phyloP scores from a whole-genome alignment of 2,797 vertebrate species.

The Tragelaphus oryx region DNA sequence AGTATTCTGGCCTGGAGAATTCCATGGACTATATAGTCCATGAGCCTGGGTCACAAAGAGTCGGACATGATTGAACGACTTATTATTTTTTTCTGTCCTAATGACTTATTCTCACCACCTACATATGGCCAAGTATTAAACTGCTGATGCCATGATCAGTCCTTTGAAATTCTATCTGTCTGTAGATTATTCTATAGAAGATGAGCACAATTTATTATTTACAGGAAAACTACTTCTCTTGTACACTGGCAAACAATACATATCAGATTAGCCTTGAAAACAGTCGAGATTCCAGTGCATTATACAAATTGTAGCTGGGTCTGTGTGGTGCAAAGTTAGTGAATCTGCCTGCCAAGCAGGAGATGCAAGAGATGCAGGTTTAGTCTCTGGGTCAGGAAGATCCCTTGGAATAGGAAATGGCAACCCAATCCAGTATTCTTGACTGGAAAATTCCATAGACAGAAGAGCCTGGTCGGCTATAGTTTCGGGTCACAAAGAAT shows the following conservation, averaged over 20 bases:
- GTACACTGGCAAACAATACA: not conserved
- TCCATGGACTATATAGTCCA: not conserved
- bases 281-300: not conserved
- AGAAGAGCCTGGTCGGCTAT: not conserved
- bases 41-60: not conserved
- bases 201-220: not conserved
- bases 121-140: not conserved
- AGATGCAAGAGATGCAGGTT: not conserved
- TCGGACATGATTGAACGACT: not conserved
- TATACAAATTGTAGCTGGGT: not conserved
- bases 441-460: not conserved
- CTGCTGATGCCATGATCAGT: not conserved
- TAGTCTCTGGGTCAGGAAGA: not conserved
- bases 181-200: not conserved
- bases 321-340: not conserved
- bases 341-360: not conserved
- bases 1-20: not conserved
- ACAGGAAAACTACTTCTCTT: slow-evolving; percentile 20
- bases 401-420: not conserved
- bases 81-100: not conserved
- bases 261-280: not conserved
- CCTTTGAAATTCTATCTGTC: not conserved
- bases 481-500: not conserved
- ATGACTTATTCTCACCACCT: not conserved
- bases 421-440: not conserved